A percentile compares a stretch with the other conserved stretches of the same genome.
Evolutionary conservation across 2,888 invertebrate species (phyloP).

Genomic region (Mystacides longicornis): DNA sequence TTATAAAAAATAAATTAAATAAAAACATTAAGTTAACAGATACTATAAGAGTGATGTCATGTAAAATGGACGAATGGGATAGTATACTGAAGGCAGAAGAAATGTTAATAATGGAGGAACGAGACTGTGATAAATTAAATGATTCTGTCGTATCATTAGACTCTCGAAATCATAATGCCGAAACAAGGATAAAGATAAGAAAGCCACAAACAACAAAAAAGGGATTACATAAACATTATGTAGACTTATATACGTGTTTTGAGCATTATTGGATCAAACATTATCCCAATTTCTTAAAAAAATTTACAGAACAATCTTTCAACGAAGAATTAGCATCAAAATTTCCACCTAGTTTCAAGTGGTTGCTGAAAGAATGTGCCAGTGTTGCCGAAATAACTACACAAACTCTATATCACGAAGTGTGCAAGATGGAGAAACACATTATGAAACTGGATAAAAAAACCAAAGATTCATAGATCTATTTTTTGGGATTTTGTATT

Average conservation of each 20-base stretch:
- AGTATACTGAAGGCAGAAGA: slow-evolving; percentile 3
- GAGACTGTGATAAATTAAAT: neutral
- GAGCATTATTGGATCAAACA: slow-evolving; percentile 36
- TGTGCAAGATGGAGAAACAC: slow-evolving; percentile 32
- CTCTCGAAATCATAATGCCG: neutral
- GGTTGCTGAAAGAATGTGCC: slow-evolving; percentile 37
- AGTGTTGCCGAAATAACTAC: slow-evolving; percentile 31
- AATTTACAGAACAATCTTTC: slow-evolving; percentile 30
- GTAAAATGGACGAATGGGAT: slow-evolving; percentile 11
- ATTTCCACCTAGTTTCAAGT: slow-evolving; percentile 33
- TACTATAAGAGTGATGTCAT: slow-evolving; percentile 11
- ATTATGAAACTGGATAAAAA: slow-evolving; percentile 1
- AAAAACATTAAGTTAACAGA: neutral
- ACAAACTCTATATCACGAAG: slow-evolving; percentile 35
- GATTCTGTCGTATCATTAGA: neutral
- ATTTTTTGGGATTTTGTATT: too few species aligned
- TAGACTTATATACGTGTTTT: slow-evolving; percentile 22
- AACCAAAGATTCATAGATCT: too few species aligned
- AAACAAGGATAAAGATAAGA: neutral
- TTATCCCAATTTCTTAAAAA: slow-evolving; percentile 29
- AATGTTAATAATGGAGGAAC: slow-evolving; percentile 2
- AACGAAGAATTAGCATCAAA: slow-evolving; percentile 29
- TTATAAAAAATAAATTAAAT: neutral
- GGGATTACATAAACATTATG: neutral
- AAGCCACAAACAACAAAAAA: neutral